A percentile compares a stretch with the other conserved stretches of the same genome.
Conservation (phyloP, 2,888 invertebrate genomes). For the Melanostoma scalare region DNA sequence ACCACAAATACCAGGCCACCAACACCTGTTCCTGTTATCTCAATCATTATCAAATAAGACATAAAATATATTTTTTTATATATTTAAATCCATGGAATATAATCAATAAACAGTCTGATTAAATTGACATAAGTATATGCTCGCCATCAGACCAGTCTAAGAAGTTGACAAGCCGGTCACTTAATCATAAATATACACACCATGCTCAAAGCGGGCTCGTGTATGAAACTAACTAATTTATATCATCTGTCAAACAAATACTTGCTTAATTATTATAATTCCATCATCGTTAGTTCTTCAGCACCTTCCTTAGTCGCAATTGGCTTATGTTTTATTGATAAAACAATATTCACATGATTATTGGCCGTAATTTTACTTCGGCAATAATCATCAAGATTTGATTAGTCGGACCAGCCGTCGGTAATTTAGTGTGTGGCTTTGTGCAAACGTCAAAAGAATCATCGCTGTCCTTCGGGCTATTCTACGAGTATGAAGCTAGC, state of each 20-base stretch:
- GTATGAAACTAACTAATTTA: constrained; percentile 32
- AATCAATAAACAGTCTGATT: no score
- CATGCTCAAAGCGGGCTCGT: constrained; percentile 23
- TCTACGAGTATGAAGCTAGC: constrained; percentile 2
- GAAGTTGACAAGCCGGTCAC: no score
- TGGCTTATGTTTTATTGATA: constrained; percentile 48
- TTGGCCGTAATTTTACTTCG: constrained; percentile 34
- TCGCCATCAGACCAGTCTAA: no score
- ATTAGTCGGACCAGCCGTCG: constrained; percentile 22
- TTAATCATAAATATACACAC: not conserved
- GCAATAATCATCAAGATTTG: constrained; percentile 56
- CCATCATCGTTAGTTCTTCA: constrained; percentile 36
- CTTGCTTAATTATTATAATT: constrained; percentile 14
- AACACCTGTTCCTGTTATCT: no score
- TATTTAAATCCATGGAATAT: no score
- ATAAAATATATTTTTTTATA: no score
- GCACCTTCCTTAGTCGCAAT: constrained; percentile 40
- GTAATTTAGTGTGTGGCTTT: constrained; percentile 9
- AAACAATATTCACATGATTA: constrained; percentile 21
- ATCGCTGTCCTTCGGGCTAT: constrained; percentile 1
- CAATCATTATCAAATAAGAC: no score
- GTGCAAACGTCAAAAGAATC: constrained; percentile 6
- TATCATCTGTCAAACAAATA: no score
- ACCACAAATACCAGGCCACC: no score
- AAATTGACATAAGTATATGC: no score